A percentile compares a stretch with the other conserved stretches of the same genome.
Conservation (phyloP, 2,888 invertebrate species). For the Hirtodrosophila cameraria region DNA sequence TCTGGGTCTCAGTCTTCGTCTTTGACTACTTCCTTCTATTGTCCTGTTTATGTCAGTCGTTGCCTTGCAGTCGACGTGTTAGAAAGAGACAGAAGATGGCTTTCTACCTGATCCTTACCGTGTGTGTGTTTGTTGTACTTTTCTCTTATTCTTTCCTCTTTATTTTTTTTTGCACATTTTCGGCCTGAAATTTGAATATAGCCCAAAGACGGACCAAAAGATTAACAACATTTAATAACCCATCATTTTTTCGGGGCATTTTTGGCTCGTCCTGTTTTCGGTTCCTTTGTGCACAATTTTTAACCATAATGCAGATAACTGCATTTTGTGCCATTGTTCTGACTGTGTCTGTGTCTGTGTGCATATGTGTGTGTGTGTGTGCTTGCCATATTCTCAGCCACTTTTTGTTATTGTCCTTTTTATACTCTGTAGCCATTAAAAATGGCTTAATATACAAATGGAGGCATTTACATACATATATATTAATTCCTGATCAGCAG, state of each 20-base stretch:
- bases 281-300: constrained; percentile 57
- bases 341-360: constrained; percentile 1
- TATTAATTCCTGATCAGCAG: no score
- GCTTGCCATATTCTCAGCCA: constrained; percentile 43
- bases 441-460: constrained; percentile 14
- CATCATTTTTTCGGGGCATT: constrained; percentile 61
- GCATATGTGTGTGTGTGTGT: constrained; percentile 1
- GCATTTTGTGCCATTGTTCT: constrained; percentile 65
- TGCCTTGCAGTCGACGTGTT: constrained; percentile 30
- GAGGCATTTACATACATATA: no score
- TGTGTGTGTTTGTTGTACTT: constrained; percentile 36
- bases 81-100: neutral
- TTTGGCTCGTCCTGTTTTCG: constrained; percentile 41
- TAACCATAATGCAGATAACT: constrained; percentile 67
- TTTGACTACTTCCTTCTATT: constrained; percentile 35
- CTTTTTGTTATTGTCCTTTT: constrained; percentile 69
- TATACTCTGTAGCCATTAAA: neutral
- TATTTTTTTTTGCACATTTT: constrained; percentile 26
- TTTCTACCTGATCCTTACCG: constrained; percentile 53
- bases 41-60: constrained; percentile 56
- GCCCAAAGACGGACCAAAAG: constrained; percentile 43
- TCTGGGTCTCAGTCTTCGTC: constrained; percentile 1
- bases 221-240: constrained; percentile 80
- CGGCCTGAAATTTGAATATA: constrained; percentile 74
- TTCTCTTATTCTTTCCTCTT: constrained; percentile 1